Percentiles rank a stretch among this genome's conserved stretches.
Evolutionary conservation across 2,113 vertebrate genomes (phyloP).

Genomic region (Entelurus aequoreus): DNA sequence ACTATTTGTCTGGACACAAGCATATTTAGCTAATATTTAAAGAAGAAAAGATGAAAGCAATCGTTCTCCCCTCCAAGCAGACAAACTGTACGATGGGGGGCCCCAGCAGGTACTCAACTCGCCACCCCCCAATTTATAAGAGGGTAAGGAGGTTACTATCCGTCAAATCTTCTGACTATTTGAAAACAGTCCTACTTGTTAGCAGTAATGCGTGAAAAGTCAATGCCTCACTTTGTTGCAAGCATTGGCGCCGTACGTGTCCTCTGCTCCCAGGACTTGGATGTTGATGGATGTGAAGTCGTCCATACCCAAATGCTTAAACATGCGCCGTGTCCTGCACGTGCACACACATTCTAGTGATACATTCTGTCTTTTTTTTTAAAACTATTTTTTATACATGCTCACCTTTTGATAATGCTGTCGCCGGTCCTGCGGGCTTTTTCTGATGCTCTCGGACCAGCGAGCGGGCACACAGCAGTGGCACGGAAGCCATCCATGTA

Average conservation of each 20-base stretch:
- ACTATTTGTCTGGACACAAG: no score
- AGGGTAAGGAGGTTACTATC: no score
- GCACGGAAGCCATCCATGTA: slow-evolving; percentile 82
- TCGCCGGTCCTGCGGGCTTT: slow-evolving; percentile 78
- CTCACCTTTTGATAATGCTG: slow-evolving; percentile 78
- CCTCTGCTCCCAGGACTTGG: slow-evolving; percentile 82
- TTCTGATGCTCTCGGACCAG: slow-evolving; percentile 71
- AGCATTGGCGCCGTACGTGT: slow-evolving; percentile 78
- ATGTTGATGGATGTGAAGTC: slow-evolving; percentile 80
- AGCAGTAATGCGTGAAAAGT: no score
- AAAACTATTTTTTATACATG: background rate
- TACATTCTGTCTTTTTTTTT: background rate
- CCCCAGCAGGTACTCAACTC: no score
- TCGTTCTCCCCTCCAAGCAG: no score
- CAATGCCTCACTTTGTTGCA: slow-evolving; percentile 48
- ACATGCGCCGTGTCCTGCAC: slow-evolving; percentile 74
- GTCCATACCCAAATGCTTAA: slow-evolving; percentile 73
- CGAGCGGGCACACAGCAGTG: slow-evolving; percentile 79
- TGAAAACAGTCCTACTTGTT: no score
- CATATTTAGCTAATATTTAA: no score
- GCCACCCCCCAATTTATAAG: no score
- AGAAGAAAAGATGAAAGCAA: no score
- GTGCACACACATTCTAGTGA: slow-evolving; percentile 3
- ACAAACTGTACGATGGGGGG: no score
- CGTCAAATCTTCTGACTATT: no score